Base-by-base conservation (phyloP, 2,113 vertebrate species). In the Xenopus laevis region DNA sequence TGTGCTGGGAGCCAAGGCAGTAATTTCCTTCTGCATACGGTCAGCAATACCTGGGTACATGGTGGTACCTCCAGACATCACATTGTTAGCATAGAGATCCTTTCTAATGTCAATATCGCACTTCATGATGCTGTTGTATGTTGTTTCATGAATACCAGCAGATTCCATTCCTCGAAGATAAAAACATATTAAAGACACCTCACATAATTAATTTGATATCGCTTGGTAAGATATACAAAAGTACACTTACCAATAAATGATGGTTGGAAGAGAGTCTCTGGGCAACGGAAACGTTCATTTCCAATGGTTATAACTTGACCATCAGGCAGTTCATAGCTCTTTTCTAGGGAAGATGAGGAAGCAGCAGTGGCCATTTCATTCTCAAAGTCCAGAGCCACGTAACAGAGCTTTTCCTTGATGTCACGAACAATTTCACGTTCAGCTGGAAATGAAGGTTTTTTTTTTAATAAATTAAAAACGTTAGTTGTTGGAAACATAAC, bases 101-200 rank as follows among this genome's bases (percentile, higher is more conserved):
- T 99, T 99, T 82, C 97, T 92, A 92, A 99, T 99, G 90, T 99
- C 97, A 78, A 99, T 98, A 83, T 99, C 97, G 0, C 97, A 99
- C 88, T 99, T 99, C 97, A 99, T 99, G 92, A 99, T 98, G 91
- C 96, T 98, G 94, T 99, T 99, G 94, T 98, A 99, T 79, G 97
- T 97, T 78, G 97, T 99, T 94, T 99, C 97, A 44, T 99, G 97
- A 80, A 99, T 98, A 46, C 97, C 97, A 68, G 97, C 97, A 2
- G 97, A 99, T 81, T 99, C 97, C 97, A 99, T 99, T 70, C 97
- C 97, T 99, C 2, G 8, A 83, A 58, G 84, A 79, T 84, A 57
- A 45, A 1, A 23, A 55, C 4, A 20, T 52, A 21, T 59, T 50
- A 78, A 13, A 50, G 3, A 50, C 2, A 44, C 1, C 17, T 5